These are phyloP conservation scores for Pantala flavescens DNA, from an alignment of 1,140 invertebrate species.

Conservation along the genomic window DNA sequence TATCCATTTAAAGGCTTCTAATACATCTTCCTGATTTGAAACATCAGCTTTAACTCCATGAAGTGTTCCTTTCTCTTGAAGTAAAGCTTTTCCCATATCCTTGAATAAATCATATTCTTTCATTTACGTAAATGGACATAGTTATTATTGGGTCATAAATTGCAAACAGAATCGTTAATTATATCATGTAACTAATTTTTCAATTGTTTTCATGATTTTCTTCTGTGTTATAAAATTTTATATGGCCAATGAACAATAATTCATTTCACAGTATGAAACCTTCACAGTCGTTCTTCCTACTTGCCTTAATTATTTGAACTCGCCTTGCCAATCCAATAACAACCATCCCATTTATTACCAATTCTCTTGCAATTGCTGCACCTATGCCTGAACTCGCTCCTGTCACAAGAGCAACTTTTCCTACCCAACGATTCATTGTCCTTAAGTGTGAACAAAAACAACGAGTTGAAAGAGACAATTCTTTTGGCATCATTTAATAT, in stretches of 20 bases:
- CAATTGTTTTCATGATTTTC: too few species aligned
- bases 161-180: too few species aligned
- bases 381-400: slow-evolving; percentile 41
- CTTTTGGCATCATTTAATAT: too few species aligned
- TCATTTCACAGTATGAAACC: too few species aligned
- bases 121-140: too few species aligned
- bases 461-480: too few species aligned
- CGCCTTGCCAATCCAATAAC: slow-evolving; percentile 39
- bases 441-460: too few species aligned
- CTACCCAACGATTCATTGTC: slow-evolving; percentile 28
- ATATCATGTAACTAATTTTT: too few species aligned
- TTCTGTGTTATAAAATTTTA: too few species aligned
- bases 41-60: slow-evolving; percentile 51
- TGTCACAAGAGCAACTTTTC: slow-evolving; percentile 39
- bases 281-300: too few species aligned
- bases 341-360: slow-evolving; percentile 35
- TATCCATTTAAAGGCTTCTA: slow-evolving; percentile 51
- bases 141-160: too few species aligned
- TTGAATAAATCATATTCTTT: background rate
- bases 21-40: slow-evolving; percentile 50
- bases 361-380: slow-evolving; percentile 26
- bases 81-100: background rate
- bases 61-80: slow-evolving; percentile 31
- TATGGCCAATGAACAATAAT: too few species aligned
- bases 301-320: slow-evolving; percentile 28